phyloP scores from a whole-genome alignment of 1,140 invertebrate genomes.

The Macrosteles quadrilineatus region DNA sequence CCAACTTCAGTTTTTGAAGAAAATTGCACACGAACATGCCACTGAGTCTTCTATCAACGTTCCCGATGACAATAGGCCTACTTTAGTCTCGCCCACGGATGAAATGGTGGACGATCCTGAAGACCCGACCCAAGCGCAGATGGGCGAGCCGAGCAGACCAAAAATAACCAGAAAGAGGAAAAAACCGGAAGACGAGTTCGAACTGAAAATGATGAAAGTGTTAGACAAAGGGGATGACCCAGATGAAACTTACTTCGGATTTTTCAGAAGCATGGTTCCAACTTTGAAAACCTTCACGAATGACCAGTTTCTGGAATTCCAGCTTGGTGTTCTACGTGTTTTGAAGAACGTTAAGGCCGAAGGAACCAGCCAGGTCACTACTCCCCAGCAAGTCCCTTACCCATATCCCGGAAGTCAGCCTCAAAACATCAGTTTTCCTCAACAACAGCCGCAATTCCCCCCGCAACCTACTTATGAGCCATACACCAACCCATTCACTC shows the following conservation, averaged over 20 bases:
- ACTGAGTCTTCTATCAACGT: background rate
- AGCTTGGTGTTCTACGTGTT: constrained; percentile 15
- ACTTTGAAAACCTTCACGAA: constrained; percentile 27
- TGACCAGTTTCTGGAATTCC: constrained; percentile 31
- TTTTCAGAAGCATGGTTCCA: constrained; percentile 35
- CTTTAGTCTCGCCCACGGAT: background rate
- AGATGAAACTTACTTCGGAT: constrained; percentile 34
- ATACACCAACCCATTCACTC: constrained; percentile 19
- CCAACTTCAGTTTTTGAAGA: constrained; percentile 16
- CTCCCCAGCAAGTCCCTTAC: constrained; percentile 23
- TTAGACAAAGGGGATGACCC: background rate
- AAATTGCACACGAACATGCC: background rate
- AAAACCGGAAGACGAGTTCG: constrained; percentile 26
- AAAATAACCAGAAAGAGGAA: constrained; percentile 16
- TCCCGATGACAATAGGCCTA: no score
- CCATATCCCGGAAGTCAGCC: constrained; percentile 24
- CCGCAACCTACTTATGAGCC: constrained; percentile 22
- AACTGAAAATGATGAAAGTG: constrained; percentile 18
- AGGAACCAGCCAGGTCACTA: constrained; percentile 17
- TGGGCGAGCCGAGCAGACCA: constrained; percentile 15
- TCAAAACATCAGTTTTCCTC: constrained; percentile 17
- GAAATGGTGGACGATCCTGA: background rate
- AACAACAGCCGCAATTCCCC: constrained; percentile 27
- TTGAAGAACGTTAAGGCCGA: constrained; percentile 25
- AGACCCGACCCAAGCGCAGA: background rate